Base-by-base conservation (phyloP, 2,797 vertebrate species). In the Crax fasciolata region DNA sequence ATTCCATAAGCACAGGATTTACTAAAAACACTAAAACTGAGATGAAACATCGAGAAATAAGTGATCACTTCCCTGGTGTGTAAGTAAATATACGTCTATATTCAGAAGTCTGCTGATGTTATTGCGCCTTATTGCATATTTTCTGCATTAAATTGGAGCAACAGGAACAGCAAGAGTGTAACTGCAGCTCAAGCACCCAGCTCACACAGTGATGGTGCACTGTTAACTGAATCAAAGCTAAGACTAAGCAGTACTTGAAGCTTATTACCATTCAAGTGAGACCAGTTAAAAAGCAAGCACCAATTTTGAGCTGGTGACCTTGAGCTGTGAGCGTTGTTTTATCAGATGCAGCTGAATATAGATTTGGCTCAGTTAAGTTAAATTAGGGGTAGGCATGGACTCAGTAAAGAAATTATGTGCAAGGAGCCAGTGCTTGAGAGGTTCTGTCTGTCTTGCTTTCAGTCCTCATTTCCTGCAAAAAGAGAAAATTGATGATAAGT, bases 401-500 rank as follows among this genome's bases (percentile, higher is more conserved):
- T 65, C 43, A 71, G 61, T 41, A 61, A 87, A 97, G 85, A 95
- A 97, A 97, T 96, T 61, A 9, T 35, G 91, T 92, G 70, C 91
- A 96, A 93, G 77, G 81, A 90, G 74, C 9, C 55, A 72, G 78
- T 93, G 90, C 57, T 27, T 61, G 49, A 58, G 92, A 90, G 67
- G 80, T 23, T 91, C 52, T 38, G 32, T 91, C 70, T 87, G 82
- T 58, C 72, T 74, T 75, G 68, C 66, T 96, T 94, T 87, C 89
- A 93, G 84, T 91, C 43, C 75, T 90, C 30, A 8, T 84, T 96
- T 88, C 61, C 74, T 61, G 78, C 86, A 81, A 96, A 97, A 95
- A 87, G 85, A 92, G 96, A 96, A 97, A 97, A 97, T 88, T 94
- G 96, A 96, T 95, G 91, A 89, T 91, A 87, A 83, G 85, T 83